A percentile compares a stretch with the other conserved stretches of the same genome.
Evolutionary conservation across 2,888 invertebrate species (phyloP).

Genomic region (Drosophila demipolita): DNA sequence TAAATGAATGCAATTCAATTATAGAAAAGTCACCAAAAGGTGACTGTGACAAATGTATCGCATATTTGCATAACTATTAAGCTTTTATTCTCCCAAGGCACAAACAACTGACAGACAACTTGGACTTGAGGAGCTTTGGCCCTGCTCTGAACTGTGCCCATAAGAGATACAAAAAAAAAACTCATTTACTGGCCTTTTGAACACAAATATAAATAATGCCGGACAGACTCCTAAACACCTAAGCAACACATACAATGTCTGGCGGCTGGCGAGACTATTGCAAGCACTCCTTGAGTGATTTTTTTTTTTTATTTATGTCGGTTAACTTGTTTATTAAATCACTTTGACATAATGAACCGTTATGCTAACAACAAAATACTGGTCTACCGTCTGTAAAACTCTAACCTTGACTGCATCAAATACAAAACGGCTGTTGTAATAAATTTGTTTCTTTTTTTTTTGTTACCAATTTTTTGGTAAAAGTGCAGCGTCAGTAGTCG

Average conservation of each 20-base stretch:
- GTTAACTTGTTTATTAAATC: constrained; percentile 60
- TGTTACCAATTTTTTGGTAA: constrained; percentile 59
- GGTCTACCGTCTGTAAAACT: constrained; percentile 24
- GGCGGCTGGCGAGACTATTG: constrained; percentile 21
- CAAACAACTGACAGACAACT: constrained; percentile 2
- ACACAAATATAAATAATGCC: constrained; percentile 40
- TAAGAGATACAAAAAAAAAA: constrained; percentile 2
- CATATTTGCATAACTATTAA: constrained; percentile 42
- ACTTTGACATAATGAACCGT: constrained; percentile 79
- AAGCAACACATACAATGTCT: constrained; percentile 6
- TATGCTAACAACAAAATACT: constrained; percentile 51
- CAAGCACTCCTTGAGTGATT: constrained; percentile 24
- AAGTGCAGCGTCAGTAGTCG: constrained; percentile 76
- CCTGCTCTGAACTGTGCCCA: constrained; percentile 28
- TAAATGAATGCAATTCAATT: not conserved
- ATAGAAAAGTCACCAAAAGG: constrained; percentile 4
- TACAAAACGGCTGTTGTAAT: constrained; percentile 59
- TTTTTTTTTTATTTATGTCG: constrained; percentile 5
- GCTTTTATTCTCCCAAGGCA: constrained; percentile 25
- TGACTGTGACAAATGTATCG: constrained; percentile 5
- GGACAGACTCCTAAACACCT: constrained; percentile 11
- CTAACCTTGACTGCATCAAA: constrained; percentile 67
- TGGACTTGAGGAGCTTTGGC: constrained; percentile 36
- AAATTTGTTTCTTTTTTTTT: constrained; percentile 36
- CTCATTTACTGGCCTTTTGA: constrained; percentile 51